Evolutionary conservation across 1,140 invertebrate genomes (phyloP).

Genomic region (Brachionus plicatilis): DNA sequence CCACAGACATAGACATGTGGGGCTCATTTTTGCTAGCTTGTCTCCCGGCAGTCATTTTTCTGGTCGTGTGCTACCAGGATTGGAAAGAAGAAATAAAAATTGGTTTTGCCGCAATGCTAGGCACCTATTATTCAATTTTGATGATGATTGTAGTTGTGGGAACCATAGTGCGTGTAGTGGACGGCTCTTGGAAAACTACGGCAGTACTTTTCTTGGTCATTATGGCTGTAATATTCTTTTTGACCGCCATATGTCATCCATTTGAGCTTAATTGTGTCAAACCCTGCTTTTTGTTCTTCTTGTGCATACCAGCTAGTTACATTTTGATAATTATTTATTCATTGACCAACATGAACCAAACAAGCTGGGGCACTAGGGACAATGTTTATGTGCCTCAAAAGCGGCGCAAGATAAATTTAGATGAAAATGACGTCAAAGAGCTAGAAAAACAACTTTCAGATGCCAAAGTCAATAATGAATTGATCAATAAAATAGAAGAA

Average conservation of each 20-base stretch:
- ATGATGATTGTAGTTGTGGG: slow-evolving; percentile 55
- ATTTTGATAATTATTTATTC: slow-evolving; percentile 83
- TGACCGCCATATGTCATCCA: slow-evolving; percentile 73
- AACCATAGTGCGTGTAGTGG: slow-evolving; percentile 47
- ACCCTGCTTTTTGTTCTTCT: slow-evolving; percentile 75
- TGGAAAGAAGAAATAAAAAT: slow-evolving; percentile 57
- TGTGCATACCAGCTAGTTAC: slow-evolving; percentile 88
- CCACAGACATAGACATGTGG: slow-evolving; percentile 59
- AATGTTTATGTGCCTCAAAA: slow-evolving; percentile 39
- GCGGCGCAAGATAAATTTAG: slow-evolving; percentile 13
- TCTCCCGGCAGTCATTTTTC: slow-evolving; percentile 58
- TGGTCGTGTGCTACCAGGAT: slow-evolving; percentile 57
- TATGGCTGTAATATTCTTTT: slow-evolving; percentile 57
- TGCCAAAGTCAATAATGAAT: slow-evolving; percentile 29
- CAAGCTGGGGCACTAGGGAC: slow-evolving; percentile 85
- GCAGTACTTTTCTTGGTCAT: slow-evolving; percentile 49
- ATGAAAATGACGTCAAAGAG: slow-evolving; percentile 28
- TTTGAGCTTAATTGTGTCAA: slow-evolving; percentile 63
- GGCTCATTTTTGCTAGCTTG: slow-evolving; percentile 58
- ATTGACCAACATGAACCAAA: slow-evolving; percentile 80
- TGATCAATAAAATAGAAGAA: slow-evolving; percentile 27
- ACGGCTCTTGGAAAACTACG: slow-evolving; percentile 49
- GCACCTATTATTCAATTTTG: slow-evolving; percentile 48
- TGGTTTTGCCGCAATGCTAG: slow-evolving; percentile 48
- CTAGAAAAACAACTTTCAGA: slow-evolving; percentile 24